Percentiles rank a stretch among this genome's conserved stretches.
phyloP scores from a whole-genome alignment of 2,888 invertebrate species.

The Balanococcus diminutus region DNA sequence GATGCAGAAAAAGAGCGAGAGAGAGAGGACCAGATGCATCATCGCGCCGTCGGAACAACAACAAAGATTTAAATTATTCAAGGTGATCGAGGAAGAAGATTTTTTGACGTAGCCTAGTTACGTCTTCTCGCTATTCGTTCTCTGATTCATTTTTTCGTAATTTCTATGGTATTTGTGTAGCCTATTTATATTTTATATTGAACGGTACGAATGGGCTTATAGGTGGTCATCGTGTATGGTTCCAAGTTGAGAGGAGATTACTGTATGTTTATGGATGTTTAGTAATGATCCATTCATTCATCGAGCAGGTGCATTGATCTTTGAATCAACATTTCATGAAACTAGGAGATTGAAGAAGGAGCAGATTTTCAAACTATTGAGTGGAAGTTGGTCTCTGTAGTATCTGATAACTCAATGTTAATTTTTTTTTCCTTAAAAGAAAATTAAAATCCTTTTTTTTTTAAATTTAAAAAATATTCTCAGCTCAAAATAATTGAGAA shows the following conservation, averaged over 20 bases:
- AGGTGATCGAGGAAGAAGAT: neutral
- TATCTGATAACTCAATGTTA: no score
- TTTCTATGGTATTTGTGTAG: neutral
- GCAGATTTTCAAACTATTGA: no score
- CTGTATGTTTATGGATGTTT: no score
- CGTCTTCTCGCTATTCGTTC: neutral
- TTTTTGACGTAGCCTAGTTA: slow-evolving; percentile 14
- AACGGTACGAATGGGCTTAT: neutral
- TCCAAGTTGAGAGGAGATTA: neutral
- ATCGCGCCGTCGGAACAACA: slow-evolving; percentile 2
- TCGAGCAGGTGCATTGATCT: no score
- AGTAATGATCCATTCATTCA: no score
- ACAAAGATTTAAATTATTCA: slow-evolving; percentile 29
- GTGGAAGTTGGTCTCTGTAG: no score
- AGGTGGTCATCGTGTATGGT: neutral
- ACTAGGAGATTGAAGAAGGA: no score
- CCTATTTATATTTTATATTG: neutral
- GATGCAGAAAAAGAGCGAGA: neutral
- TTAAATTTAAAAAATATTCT: no score
- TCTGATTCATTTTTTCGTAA: neutral
- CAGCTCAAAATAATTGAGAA: no score
- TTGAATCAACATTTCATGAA: no score
- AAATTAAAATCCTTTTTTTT: no score
- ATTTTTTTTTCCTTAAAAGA: no score
- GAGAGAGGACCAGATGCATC: neutral